phyloP scores from a whole-genome alignment of 2,113 vertebrate genomes.

The Nesoenas mayeri region DNA sequence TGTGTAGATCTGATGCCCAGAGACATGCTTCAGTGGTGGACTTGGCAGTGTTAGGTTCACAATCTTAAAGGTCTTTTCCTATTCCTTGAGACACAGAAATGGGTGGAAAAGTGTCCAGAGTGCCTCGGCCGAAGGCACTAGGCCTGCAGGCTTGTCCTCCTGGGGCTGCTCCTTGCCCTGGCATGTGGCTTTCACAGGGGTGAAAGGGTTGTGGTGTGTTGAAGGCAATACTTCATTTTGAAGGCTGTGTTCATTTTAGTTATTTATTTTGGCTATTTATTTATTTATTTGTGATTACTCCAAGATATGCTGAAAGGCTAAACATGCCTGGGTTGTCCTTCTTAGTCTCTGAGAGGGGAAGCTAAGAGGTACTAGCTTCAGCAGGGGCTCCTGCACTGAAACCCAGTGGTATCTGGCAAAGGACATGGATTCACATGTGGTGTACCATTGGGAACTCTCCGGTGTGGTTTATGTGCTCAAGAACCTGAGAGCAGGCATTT shows the following conservation, averaged over 20 bases:
- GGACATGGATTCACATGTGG: accelerated
- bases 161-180: background rate
- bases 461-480: background rate
- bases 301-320: background rate
- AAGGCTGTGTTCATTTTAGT: background rate
- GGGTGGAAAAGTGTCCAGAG: background rate
- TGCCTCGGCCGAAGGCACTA: accelerated
- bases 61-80: too few relatives aligned
- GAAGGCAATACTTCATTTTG: background rate
- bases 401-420: background rate
- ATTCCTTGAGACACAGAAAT: background rate
- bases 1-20: too few relatives aligned
- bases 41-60: too few relatives aligned
- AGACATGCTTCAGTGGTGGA: too few relatives aligned
- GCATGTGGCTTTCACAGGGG: background rate
- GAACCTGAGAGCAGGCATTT: accelerated
- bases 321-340: background rate
- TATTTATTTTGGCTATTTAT: background rate
- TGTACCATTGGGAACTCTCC: accelerated
- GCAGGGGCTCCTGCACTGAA: background rate
- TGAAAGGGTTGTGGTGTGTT: accelerated
- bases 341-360: background rate
- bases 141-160: background rate
- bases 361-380: background rate
- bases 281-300: background rate